Conservation (phyloP, 2,113 vertebrate species). For the Geococcyx californianus region DNA sequence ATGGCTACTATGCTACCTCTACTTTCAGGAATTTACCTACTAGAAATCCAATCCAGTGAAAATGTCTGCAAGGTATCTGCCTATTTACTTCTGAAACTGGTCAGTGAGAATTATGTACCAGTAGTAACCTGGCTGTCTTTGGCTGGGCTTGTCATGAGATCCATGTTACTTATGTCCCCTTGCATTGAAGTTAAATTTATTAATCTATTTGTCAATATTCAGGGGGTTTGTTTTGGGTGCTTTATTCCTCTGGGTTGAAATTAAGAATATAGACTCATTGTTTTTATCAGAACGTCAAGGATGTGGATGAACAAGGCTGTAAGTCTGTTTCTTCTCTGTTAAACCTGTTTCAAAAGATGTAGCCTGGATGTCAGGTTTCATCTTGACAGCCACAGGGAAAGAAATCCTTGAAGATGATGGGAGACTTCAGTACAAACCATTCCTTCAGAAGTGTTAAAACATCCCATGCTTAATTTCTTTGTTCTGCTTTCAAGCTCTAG, state of each 20-base stretch:
- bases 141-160: neutral
- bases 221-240: neutral
- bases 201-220: neutral
- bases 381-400: neutral
- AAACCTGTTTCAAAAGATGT: neutral
- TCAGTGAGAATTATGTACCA: neutral
- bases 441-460: neutral
- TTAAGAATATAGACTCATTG: neutral
- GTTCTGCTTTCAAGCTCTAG: neutral
- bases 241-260: neutral
- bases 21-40: neutral
- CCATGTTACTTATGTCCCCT: neutral
- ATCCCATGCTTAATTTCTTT: neutral
- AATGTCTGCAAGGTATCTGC: neutral
- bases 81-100: neutral
- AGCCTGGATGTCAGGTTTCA: neutral
- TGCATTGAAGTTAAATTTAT: neutral
- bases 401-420: neutral
- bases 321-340: neutral
- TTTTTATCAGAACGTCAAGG: neutral
- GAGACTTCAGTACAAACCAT: neutral
- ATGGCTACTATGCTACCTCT: neutral
- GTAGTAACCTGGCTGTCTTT: neutral
- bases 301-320: neutral
- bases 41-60: neutral